A percentile compares a stretch with the other conserved stretches of the same genome.
Conservation (phyloP, 2,888 invertebrate genomes). For the Cantharis rufa region DNA sequence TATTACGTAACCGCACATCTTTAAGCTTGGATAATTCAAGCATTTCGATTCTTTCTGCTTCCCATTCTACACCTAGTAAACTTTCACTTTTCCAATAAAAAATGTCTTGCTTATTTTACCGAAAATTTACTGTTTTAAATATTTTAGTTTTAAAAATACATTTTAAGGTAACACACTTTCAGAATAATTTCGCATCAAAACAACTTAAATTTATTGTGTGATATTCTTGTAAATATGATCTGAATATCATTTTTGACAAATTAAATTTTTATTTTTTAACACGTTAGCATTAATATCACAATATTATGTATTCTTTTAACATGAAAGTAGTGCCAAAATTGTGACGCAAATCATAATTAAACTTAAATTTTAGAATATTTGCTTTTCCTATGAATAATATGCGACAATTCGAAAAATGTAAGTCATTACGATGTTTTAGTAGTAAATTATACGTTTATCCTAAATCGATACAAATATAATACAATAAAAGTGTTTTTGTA, state of each 20-base stretch:
- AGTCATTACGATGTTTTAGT: background rate
- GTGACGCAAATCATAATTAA: background rate
- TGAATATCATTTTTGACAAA: background rate
- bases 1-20: background rate
- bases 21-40: background rate
- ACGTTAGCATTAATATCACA: background rate
- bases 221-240: background rate
- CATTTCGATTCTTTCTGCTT: background rate
- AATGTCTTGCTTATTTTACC: background rate
- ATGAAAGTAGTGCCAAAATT: background rate
- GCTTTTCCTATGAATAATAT: background rate
- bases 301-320: background rate
- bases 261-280: background rate
- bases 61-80: background rate
- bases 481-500: background rate
- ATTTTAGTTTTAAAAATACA: background rate
- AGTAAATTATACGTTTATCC: background rate
- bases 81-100: background rate
- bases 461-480: background rate
- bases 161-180: background rate
- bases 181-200: background rate
- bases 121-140: background rate
- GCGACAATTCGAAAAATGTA: background rate
- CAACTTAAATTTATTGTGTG: background rate
- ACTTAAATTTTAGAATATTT: background rate